Evolutionary conservation across 2,888 invertebrate species (phyloP).

Genomic region (Drosophila nigritarsus): DNA sequence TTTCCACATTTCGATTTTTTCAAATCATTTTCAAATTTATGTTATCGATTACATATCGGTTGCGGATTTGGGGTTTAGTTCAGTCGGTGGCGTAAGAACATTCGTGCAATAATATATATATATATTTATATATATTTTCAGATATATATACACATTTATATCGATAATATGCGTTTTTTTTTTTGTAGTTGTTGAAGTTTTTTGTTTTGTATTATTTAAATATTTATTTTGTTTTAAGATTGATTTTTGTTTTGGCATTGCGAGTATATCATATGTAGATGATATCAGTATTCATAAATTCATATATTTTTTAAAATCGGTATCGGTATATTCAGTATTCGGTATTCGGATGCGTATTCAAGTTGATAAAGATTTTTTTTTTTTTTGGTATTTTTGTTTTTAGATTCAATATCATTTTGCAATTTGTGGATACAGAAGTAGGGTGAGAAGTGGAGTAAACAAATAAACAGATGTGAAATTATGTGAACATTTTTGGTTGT

Average conservation of each 20-base stretch:
- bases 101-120: slow-evolving; percentile 21
- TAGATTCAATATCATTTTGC: slow-evolving; percentile 67
- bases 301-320: slow-evolving; percentile 29
- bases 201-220: slow-evolving; percentile 34
- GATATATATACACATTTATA: slow-evolving; percentile 21
- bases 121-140: slow-evolving; percentile 22
- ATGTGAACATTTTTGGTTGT: slow-evolving; percentile 82
- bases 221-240: slow-evolving; percentile 24
- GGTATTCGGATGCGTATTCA: slow-evolving; percentile 50
- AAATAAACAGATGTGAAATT: slow-evolving; percentile 85
- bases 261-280: slow-evolving; percentile 47
- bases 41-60: slow-evolving; percentile 24
- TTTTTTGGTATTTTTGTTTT: slow-evolving; percentile 40
- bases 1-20: slow-evolving; percentile 14
- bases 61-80: slow-evolving; percentile 45
- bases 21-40: slow-evolving; percentile 21
- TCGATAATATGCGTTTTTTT: slow-evolving; percentile 41
- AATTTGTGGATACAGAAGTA: slow-evolving; percentile 81
- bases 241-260: slow-evolving; percentile 43
- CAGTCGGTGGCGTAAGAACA: slow-evolving; percentile 37
- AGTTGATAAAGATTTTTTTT: slow-evolving; percentile 36
- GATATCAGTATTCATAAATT: slow-evolving; percentile 26
- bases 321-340: slow-evolving; percentile 62
- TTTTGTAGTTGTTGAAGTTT: slow-evolving; percentile 31
- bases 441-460: slow-evolving; percentile 85